Evolutionary conservation across 2,888 invertebrate species (phyloP), one percentile per base, ranked within the genome.

Genomic region (Hyposoter dolosus): DNA sequence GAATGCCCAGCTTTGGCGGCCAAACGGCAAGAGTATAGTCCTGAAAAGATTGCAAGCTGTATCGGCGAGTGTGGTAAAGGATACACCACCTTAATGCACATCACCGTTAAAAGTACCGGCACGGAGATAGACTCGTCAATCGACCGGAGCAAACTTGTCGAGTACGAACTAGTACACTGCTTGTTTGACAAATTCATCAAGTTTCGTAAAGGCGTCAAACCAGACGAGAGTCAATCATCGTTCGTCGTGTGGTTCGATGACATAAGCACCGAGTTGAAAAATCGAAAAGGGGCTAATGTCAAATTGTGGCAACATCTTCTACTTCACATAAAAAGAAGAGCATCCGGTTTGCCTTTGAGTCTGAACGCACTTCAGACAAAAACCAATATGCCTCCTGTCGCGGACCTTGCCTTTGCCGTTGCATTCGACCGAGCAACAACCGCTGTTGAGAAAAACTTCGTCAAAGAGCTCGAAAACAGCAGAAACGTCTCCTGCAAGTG

Each of bases 231-330:
- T 50, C 17, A n/a, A 50, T n/a, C 47, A n/a, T 50, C 47, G n/a
- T 50, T 50, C 47, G 47, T 50, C n/a, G 47, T 50, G 17, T 50
- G 47, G 47, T 50, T 50, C 9, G 47, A 50, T 9, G 47, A 50
- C 47, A 50, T 50, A 7, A n/a, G 47, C 15, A n/a, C 4, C 47
- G 47, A 50, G 47, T 50, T 50, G 4, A 50, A 17, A 50, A 50
- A 50, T 17, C 47, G 47, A 4, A 17, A 50, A 6, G 47, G 47
- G 47, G 47, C 47, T 50, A 6, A n/a, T 50, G 47, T 50, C 5
- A 50, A 50, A 50, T 17, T 50, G n/a, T 50, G 47, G 47, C 47
- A 50, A n/a, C 47, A 50, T 50, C 47, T 50, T 50, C 47, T 50
- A n/a, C n/a, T n/a, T n/a, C 47, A 50, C 47, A 50, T 50, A 17